Base-by-base conservation (phyloP, 2,113 vertebrate species). In the Amphilophus citrinellus region DNA sequence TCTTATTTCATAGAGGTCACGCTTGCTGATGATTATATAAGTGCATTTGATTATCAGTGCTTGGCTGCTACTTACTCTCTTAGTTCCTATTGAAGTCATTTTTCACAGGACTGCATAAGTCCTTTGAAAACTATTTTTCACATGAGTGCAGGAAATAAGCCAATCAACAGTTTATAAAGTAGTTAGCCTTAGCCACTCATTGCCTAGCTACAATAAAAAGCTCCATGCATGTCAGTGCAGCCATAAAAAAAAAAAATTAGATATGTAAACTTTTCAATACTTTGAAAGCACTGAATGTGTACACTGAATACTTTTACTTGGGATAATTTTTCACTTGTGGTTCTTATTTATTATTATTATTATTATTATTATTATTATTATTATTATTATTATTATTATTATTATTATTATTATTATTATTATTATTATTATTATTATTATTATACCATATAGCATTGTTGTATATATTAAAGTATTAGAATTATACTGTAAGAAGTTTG, bases 161-260 rank as follows among this genome's bases (percentile, higher is more conserved):
- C n/a, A 44, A 66, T 66, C 24, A 66, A 44, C 63, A 66, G 63
- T 44, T n/a, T 66, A 44, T 66, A 44, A 66, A 66, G n/a, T 66
- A 66, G 63, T 24, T 44, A 44, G 63, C 13, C 13, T 66, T 68
- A 68, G 63, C 22, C 8, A 2, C 39, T 47, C n/a, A 68, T 68
- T 0, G 8, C 17, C 44, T 68, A 68, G n/a, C 39, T 10, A 68
- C 47, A 24, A 47, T 68, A 4, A 50, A 6, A 50, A 47, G 11
- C 44, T 15, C 14, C 14, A 62, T 37, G 32, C 15, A 15, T 59
- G 32, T 42, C 37, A 77, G 58, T 20, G n/a, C 14, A 5, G 13
- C 35, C 58, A 42, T 60, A 30, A 60, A 63, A 59, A 59, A 4
- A 59, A 24, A 24, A 1, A 20, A 14, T 44, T 42, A 30, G 22